Evolutionary conservation across 2,797 vertebrate species (phyloP).

Genomic region (Anomalospiza imberbis): DNA sequence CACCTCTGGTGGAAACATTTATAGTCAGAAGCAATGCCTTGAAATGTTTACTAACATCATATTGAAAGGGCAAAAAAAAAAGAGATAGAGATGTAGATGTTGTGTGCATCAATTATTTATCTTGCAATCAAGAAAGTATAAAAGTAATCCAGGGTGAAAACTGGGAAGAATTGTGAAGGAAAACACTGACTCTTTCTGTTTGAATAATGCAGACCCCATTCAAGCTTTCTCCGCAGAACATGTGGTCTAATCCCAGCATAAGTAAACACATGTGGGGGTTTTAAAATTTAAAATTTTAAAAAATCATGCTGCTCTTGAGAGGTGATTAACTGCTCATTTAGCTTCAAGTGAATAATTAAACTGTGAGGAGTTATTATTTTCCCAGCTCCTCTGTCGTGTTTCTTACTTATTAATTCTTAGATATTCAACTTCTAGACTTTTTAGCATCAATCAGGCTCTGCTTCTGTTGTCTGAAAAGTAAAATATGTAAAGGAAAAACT

Average conservation of each 20-base stretch:
- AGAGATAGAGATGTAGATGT: background rate
- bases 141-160: slow-evolving; percentile 14
- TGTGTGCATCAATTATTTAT: slow-evolving; percentile 1
- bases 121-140: background rate
- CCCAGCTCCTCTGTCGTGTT: background rate
- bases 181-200: background rate
- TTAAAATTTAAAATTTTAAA: background rate
- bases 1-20: background rate
- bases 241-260: background rate
- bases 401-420: slow-evolving; percentile 1
- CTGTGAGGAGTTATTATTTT: slow-evolving; percentile 3
- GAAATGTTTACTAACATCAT: background rate
- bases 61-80: background rate
- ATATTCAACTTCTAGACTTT: background rate
- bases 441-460: background rate
- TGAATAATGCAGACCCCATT: background rate
- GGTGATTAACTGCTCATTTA: slow-evolving; percentile 19
- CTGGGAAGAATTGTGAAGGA: background rate
- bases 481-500: background rate
- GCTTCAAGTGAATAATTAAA: slow-evolving; percentile 33
- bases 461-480: background rate
- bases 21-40: background rate
- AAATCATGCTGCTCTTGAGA: background rate
- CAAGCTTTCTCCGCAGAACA: background rate
- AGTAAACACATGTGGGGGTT: background rate